Evolutionary conservation across 2,888 invertebrate species (phyloP).

Genomic region (Papilio protenor): DNA sequence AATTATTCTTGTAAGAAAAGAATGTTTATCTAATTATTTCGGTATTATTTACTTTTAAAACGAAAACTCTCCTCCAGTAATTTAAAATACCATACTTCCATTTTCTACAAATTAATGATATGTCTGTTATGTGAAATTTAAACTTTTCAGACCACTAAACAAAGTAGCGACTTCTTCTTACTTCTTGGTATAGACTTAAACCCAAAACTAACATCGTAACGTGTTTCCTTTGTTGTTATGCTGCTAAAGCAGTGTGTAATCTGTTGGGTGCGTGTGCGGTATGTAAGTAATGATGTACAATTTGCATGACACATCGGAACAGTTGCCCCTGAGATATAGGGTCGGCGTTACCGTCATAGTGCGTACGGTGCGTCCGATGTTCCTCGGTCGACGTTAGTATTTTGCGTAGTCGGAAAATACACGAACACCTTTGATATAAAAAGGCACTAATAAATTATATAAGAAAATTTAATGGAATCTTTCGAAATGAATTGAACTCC

Average conservation of each 20-base stretch:
- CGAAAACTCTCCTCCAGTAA: background rate
- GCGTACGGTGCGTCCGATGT: constrained; percentile 10
- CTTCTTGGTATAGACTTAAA: background rate
- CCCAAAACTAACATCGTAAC: background rate
- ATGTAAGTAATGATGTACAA: constrained; percentile 14
- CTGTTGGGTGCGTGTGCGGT: background rate
- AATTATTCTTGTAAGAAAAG: background rate
- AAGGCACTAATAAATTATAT: background rate
- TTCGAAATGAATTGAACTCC: background rate
- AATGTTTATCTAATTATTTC: background rate
- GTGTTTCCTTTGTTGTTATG: constrained; percentile 8
- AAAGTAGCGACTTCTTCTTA: background rate
- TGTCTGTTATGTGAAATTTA: background rate
- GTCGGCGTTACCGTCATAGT: background rate
- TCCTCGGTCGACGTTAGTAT: background rate
- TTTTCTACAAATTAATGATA: background rate
- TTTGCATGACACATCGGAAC: constrained; percentile 17
- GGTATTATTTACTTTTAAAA: background rate
- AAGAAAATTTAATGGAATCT: background rate
- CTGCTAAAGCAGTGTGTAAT: background rate
- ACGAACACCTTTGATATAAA: background rate
- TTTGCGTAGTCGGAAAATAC: background rate
- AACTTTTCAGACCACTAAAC: background rate
- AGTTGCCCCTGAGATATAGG: constrained; percentile 14
- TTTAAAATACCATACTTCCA: background rate